Evolutionary conservation across 1,140 invertebrate species (phyloP).

Genomic region (Drosophila repletoides): DNA sequence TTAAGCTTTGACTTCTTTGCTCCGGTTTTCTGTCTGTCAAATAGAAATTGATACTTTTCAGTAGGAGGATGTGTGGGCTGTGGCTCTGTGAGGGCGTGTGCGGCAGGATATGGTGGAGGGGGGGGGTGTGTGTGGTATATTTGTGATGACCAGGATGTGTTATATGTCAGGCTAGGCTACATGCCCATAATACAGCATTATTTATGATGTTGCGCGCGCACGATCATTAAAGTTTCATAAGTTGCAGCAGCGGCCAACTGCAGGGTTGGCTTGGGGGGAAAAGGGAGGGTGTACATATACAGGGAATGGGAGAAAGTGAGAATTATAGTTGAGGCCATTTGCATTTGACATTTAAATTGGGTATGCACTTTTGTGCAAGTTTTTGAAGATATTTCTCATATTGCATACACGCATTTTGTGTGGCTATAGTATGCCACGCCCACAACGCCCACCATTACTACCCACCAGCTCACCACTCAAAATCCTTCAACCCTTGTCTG

Average conservation of each 20-base stretch:
- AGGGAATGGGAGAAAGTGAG: slow-evolving; percentile 2
- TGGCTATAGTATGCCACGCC: slow-evolving; percentile 33
- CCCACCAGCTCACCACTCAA: neutral
- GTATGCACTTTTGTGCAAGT: slow-evolving; percentile 47
- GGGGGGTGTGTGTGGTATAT: neutral
- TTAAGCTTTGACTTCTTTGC: neutral
- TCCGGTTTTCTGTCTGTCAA: slow-evolving; percentile 13
- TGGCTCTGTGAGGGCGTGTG: too few relatives aligned
- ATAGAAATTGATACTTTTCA: slow-evolving; percentile 44
- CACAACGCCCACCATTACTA: neutral
- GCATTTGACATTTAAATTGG: slow-evolving; percentile 52
- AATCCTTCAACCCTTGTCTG: neutral
- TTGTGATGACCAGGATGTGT: slow-evolving; percentile 25
- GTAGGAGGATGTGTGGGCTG: neutral
- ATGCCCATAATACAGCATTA: slow-evolving; percentile 29
- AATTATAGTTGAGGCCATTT: slow-evolving; percentile 43
- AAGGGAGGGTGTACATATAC: neutral
- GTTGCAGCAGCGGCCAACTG: neutral
- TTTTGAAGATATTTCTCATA: slow-evolving; percentile 45
- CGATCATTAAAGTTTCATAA: slow-evolving; percentile 46
- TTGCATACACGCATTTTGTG: slow-evolving; percentile 53
- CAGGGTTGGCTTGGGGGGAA: too few relatives aligned
- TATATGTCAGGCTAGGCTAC: slow-evolving; percentile 22
- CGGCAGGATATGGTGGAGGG: neutral
- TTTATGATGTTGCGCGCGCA: slow-evolving; percentile 41